These are phyloP conservation scores for Parnassius apollo DNA, from an alignment of 2,888 invertebrate genomes.

Conservation along the genomic window DNA sequence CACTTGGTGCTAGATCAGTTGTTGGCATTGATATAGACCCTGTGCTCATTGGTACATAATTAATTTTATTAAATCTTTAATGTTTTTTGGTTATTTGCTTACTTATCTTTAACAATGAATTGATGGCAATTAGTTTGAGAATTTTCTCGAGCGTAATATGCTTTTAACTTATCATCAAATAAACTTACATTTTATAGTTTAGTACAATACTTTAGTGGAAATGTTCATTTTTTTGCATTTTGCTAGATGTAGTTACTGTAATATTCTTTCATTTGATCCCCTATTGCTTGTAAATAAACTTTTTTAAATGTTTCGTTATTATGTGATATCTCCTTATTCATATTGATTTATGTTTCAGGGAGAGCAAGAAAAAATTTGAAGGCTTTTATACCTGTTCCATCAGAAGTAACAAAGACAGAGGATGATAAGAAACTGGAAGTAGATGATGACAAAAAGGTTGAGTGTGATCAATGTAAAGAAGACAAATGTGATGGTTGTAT, in stretches of 20 bases:
- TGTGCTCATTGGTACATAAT: conserved; percentile 84
- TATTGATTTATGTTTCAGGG: conserved; percentile 49
- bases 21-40: conserved; percentile 97
- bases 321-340: too few species aligned
- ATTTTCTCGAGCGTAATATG: too few species aligned
- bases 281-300: too few species aligned
- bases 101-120: too few species aligned
- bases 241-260: too few species aligned
- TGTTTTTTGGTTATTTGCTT: background rate
- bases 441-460: conserved; percentile 54
- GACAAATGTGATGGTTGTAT: conserved; percentile 60
- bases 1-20: conserved; percentile 91
- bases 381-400: conserved; percentile 70
- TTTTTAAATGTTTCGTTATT: too few species aligned
- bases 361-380: conserved; percentile 68
- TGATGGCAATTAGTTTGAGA: too few species aligned
- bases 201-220: too few species aligned
- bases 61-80: conserved; percentile 3
- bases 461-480: conserved; percentile 59
- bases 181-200: too few species aligned
- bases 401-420: conserved; percentile 54
- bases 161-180: too few species aligned
- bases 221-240: too few species aligned
- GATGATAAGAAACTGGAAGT: conserved; percentile 57
- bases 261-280: too few species aligned